Conservation (phyloP, 2,888 invertebrate species). For the Philhelius pedissequus region DNA sequence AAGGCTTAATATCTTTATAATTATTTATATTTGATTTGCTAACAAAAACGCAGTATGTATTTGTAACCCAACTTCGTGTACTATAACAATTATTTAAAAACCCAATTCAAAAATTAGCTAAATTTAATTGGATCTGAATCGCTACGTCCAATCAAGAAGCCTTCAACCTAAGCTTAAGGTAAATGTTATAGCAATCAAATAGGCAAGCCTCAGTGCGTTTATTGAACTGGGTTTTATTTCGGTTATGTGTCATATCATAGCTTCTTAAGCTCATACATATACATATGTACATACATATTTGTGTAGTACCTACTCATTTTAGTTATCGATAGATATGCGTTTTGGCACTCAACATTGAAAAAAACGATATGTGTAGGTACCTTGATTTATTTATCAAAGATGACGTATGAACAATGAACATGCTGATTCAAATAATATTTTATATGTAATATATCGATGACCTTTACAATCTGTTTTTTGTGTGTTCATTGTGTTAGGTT, state of each 20-base stretch:
- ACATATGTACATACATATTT: no score
- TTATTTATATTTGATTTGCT: no score
- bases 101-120: slow-evolving; percentile 16
- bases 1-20: no score
- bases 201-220: slow-evolving; percentile 34
- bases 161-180: slow-evolving; percentile 1
- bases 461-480: slow-evolving; percentile 20
- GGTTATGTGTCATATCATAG: not conserved
- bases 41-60: no score
- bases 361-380: not conserved
- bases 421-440: slow-evolving; percentile 10
- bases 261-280: not conserved
- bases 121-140: slow-evolving; percentile 20
- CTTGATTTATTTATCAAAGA: not conserved
- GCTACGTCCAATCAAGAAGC: not conserved
- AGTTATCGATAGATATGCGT: not conserved
- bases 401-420: slow-evolving; percentile 12
- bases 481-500: not conserved
- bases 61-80: no score
- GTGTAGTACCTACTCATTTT: not conserved
- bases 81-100: no score
- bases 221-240: slow-evolving; percentile 25
- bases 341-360: slow-evolving; percentile 4
- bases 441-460: slow-evolving; percentile 31
- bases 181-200: not conserved